phyloP scores from a whole-genome alignment of 2,888 invertebrate species.

The Luperina testacea region DNA sequence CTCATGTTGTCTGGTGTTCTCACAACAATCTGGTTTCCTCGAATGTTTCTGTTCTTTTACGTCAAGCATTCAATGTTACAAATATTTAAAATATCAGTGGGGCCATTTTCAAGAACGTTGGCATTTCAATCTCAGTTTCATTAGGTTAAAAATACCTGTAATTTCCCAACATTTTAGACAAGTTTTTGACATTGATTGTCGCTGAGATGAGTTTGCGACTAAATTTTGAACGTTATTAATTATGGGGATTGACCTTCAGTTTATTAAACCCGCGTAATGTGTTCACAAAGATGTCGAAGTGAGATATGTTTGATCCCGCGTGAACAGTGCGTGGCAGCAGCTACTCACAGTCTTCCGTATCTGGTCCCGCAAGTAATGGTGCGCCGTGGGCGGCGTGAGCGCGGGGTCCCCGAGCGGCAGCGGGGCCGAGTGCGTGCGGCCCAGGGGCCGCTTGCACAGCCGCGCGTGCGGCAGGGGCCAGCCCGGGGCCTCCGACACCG shows the following conservation, averaged over 20 bases:
- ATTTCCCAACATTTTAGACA: background rate
- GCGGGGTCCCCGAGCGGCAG: conserved; percentile 95
- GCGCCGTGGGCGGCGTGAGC: conserved; percentile 91
- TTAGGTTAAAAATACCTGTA: background rate
- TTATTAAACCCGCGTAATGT: background rate
- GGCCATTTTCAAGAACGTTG: background rate
- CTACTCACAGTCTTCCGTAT: conserved; percentile 94
- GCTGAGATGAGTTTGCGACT: too few relatives aligned
- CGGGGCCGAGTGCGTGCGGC: conserved; percentile 97
- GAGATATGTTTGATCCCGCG: too few relatives aligned
- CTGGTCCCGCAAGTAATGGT: conserved; percentile 93
- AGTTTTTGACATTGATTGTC: background rate
- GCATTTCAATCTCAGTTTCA: background rate
- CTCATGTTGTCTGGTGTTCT: too few relatives aligned
- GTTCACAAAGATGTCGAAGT: background rate
- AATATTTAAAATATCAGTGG: background rate
- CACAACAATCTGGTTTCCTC: background rate
- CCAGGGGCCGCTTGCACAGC: conserved; percentile 94
- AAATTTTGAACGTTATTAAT: background rate
- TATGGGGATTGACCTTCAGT: too few relatives aligned
- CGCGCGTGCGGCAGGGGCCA: conserved; percentile 91
- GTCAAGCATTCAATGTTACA: background rate
- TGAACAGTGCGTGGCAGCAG: background rate
- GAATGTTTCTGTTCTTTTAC: too few relatives aligned
- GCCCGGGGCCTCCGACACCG: conserved; percentile 94